These are phyloP conservation scores for Mycalesis mineus DNA, from an alignment of 2,888 invertebrate species.

Conservation along the genomic window DNA sequence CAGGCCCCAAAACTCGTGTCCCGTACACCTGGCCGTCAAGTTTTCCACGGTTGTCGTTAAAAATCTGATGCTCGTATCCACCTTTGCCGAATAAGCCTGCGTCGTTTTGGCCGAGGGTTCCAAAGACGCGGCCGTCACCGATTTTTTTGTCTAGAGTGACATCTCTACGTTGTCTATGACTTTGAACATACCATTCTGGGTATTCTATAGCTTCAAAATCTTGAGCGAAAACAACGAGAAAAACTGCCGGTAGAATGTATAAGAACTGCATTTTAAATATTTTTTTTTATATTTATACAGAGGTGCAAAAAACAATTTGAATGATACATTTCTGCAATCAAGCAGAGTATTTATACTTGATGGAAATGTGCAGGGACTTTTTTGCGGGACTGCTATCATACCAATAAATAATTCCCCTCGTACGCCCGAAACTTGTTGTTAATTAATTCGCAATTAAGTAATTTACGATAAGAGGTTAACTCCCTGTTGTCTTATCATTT, in stretches of 20 bases:
- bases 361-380: too few species aligned
- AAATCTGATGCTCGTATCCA: conserved; percentile 54
- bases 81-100: conserved; percentile 50
- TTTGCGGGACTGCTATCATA: too few species aligned
- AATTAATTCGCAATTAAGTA: too few species aligned
- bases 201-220: conserved; percentile 26
- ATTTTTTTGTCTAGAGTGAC: conserved; percentile 37
- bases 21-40: conserved; percentile 49
- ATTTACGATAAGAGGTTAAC: too few species aligned
- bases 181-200: conserved; percentile 35
- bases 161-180: conserved; percentile 36
- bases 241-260: conserved; percentile 17
- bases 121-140: conserved; percentile 45
- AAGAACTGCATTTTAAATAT: conserved; percentile 26
- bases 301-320: background rate
- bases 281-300: too few species aligned
- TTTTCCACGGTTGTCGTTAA: conserved; percentile 53
- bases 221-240: conserved; percentile 18
- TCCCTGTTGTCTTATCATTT: too few species aligned
- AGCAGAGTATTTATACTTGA: conserved; percentile 11
- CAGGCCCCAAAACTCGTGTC: conserved; percentile 45
- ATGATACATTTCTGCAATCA: conserved; percentile 4
- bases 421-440: too few species aligned
- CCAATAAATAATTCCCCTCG: too few species aligned
- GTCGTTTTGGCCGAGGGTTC: conserved; percentile 48